A percentile compares a stretch with the other conserved stretches of the same genome.
Evolutionary conservation across 2,888 invertebrate species (phyloP).

Genomic region (Gasteruption jaculator): DNA sequence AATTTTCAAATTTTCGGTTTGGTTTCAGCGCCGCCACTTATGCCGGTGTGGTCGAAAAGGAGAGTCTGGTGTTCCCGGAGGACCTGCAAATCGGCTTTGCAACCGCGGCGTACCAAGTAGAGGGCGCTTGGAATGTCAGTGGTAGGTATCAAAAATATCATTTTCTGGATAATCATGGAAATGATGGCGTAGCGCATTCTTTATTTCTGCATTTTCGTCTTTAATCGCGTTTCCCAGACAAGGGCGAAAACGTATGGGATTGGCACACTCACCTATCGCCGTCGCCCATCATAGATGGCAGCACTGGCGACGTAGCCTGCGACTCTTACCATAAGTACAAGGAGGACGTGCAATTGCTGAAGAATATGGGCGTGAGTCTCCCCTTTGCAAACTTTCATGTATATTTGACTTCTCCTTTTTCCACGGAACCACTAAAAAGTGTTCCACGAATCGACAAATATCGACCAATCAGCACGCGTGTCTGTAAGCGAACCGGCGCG

Average conservation of each 20-base stretch:
- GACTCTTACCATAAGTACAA: constrained; percentile 67
- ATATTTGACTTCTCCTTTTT: too few relatives aligned
- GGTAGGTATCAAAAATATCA: constrained; percentile 39
- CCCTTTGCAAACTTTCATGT: too few relatives aligned
- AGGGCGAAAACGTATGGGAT: constrained; percentile 57
- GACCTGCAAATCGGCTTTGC: constrained; percentile 61
- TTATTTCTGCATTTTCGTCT: too few relatives aligned
- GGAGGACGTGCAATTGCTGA: constrained; percentile 42
- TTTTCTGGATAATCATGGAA: constrained; percentile 6
- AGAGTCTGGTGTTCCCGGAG: too few relatives aligned
- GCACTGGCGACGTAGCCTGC: constrained; percentile 64
- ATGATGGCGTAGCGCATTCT: too few relatives aligned
- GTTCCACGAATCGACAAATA: too few relatives aligned
- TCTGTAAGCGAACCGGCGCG: too few relatives aligned
- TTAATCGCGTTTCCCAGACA: constrained; percentile 19
- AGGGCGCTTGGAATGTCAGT: constrained; percentile 57
- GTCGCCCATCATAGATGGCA: constrained; percentile 56
- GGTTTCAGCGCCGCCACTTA: too few relatives aligned
- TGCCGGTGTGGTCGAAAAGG: too few relatives aligned
- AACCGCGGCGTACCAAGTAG: constrained; percentile 61
- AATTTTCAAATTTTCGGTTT: too few relatives aligned
- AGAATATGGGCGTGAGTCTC: constrained; percentile 25
- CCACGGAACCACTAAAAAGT: too few relatives aligned
- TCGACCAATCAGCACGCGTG: too few relatives aligned
- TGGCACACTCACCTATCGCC: constrained; percentile 52